Evolutionary conservation across 2,888 invertebrate species (phyloP).

Genomic region (Brenthis hecate): DNA sequence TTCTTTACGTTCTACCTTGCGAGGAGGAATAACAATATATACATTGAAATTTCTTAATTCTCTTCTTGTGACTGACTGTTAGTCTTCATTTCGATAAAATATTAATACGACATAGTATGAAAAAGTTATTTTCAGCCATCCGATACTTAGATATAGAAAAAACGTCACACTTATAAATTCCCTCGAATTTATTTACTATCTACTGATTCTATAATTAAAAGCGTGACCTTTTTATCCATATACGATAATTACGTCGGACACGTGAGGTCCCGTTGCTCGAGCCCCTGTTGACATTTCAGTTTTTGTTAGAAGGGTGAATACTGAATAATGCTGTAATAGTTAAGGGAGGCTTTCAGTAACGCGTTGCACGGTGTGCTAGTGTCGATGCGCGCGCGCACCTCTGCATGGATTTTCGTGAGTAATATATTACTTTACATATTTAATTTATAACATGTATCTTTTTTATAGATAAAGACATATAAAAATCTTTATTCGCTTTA

Average conservation of each 20-base stretch:
- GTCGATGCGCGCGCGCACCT: slow-evolving; percentile 42
- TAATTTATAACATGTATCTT: background rate
- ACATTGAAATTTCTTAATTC: too few relatives aligned
- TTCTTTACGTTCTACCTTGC: too few relatives aligned
- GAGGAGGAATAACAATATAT: too few relatives aligned
- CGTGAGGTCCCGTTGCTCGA: slow-evolving; percentile 42
- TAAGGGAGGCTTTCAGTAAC: slow-evolving; percentile 42
- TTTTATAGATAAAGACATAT: too few relatives aligned
- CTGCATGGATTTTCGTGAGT: slow-evolving; percentile 65
- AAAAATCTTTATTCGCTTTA: too few relatives aligned
- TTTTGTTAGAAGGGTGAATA: slow-evolving; percentile 57
- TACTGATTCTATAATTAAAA: slow-evolving; percentile 14
- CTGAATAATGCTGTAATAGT: slow-evolving; percentile 52
- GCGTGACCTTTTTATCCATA: slow-evolving; percentile 18
- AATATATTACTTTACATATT: slow-evolving; percentile 3
- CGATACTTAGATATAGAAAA: background rate
- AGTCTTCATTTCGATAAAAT: too few relatives aligned
- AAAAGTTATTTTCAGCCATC: too few relatives aligned
- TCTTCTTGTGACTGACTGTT: too few relatives aligned
- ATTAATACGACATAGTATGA: too few relatives aligned
- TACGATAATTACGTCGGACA: slow-evolving; percentile 26
- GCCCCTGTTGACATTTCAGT: slow-evolving; percentile 64
- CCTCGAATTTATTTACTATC: slow-evolving; percentile 1
- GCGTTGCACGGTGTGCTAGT: slow-evolving; percentile 20
- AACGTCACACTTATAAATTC: background rate